These are phyloP conservation scores for Phrynosoma platyrhinos DNA, from an alignment of 2,113 vertebrate genomes.

Conservation along the genomic window DNA sequence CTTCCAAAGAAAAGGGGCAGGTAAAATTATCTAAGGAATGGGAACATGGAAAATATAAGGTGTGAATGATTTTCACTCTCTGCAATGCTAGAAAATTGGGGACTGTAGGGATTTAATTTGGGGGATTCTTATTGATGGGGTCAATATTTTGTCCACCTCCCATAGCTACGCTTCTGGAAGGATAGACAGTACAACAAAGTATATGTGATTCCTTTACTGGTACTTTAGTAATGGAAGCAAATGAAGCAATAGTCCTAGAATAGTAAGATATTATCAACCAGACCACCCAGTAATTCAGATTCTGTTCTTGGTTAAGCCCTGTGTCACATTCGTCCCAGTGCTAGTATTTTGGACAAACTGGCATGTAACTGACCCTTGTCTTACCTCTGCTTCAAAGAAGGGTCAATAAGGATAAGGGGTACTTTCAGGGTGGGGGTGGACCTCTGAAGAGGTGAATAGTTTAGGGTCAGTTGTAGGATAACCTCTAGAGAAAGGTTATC, in stretches of 20 bases:
- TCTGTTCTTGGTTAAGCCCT: slow-evolving; percentile 20
- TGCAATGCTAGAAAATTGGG: too few relatives aligned
- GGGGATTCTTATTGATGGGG: too few relatives aligned
- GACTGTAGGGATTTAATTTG: too few relatives aligned
- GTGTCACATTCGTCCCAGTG: slow-evolving; percentile 12
- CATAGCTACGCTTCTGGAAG: too few relatives aligned
- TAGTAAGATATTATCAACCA: not conserved
- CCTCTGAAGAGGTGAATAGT: slow-evolving; percentile 30
- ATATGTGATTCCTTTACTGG: not conserved
- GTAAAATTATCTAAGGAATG: too few relatives aligned
- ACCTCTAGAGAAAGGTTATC: slow-evolving; percentile 36
- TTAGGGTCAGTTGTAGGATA: slow-evolving; percentile 41
- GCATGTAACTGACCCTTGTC: slow-evolving; percentile 33
- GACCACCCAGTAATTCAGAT: slow-evolving; percentile 34
- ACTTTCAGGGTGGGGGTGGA: not conserved
- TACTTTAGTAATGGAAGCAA: slow-evolving; percentile 14
- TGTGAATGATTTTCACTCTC: too few relatives aligned
- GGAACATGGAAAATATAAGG: too few relatives aligned
- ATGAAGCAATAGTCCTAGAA: not conserved
- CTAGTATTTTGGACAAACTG: slow-evolving; percentile 9
- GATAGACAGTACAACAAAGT: not conserved
- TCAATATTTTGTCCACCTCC: too few relatives aligned
- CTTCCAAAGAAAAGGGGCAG: too few relatives aligned
- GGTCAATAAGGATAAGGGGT: slow-evolving; percentile 28
- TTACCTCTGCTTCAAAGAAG: slow-evolving; percentile 40